phyloP scores from a whole-genome alignment of 2,888 invertebrate genomes.

The Macrophya alboannulata region DNA sequence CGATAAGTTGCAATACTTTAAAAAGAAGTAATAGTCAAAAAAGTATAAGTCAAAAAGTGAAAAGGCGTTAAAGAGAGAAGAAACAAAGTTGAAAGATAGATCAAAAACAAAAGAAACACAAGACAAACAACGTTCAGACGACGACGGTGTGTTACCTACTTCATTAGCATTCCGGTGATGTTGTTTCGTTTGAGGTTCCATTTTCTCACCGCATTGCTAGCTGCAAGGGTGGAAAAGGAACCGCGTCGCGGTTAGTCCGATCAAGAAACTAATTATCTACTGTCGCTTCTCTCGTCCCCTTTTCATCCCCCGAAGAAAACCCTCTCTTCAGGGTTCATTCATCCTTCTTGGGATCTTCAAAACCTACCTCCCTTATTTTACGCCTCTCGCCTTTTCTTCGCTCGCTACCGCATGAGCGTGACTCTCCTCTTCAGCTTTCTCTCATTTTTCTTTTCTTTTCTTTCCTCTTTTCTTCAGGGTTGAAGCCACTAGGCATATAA shows the following conservation, averaged over 20 bases:
- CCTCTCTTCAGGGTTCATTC: slow-evolving; percentile 61
- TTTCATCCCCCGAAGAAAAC: neutral
- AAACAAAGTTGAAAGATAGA: neutral
- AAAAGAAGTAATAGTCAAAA: too few relatives aligned
- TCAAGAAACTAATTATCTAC: slow-evolving; percentile 77
- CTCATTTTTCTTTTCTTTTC: neutral
- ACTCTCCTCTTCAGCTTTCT: neutral
- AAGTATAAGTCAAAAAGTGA: neutral
- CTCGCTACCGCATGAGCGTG: neutral
- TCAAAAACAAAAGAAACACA: neutral
- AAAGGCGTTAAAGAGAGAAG: neutral
- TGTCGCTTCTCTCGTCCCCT: slow-evolving; percentile 61
- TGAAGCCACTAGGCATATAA: neutral
- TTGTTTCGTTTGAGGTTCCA: slow-evolving; percentile 70
- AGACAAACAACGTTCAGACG: neutral
- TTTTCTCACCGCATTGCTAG: neutral
- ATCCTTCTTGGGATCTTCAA: slow-evolving; percentile 60
- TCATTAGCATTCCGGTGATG: slow-evolving; percentile 65
- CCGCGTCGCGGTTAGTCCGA: slow-evolving; percentile 67
- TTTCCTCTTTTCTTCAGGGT: neutral
- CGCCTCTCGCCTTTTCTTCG: neutral
- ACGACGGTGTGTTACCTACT: neutral
- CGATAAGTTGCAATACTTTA: neutral
- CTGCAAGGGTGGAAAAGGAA: slow-evolving; percentile 14
- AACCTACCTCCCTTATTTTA: slow-evolving; percentile 15